A percentile compares a stretch with the other conserved stretches of the same genome.
Conservation (phyloP, 1,140 invertebrate genomes). For the Drosophila arawakana region DNA sequence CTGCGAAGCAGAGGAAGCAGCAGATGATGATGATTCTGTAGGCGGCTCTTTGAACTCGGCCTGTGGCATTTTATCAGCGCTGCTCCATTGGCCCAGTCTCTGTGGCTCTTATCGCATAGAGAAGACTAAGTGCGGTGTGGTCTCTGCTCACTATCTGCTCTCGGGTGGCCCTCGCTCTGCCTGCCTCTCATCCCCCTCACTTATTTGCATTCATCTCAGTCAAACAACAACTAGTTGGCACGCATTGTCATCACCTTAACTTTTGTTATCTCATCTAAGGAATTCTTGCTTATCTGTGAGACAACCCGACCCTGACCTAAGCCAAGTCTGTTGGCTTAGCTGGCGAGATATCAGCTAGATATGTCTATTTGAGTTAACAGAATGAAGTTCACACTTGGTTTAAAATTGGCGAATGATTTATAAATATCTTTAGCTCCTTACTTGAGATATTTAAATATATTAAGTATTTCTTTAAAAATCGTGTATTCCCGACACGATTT, state of each 20-base stretch:
- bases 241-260: neutral
- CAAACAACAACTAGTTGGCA: conserved; percentile 47
- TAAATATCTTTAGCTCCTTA: too few relatives aligned
- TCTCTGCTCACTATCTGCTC: conserved; percentile 69
- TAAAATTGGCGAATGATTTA: neutral
- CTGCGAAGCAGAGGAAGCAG: neutral
- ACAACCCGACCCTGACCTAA: conserved; percentile 40
- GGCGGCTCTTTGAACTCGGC: conserved; percentile 59
- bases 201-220: conserved; percentile 56
- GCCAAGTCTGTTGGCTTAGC: conserved; percentile 19
- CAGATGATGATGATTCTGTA: conserved; percentile 7
- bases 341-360: conserved; percentile 2
- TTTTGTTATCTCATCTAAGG: conserved; percentile 3
- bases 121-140: conserved; percentile 49
- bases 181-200: neutral
- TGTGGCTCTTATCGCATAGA: conserved; percentile 28
- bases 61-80: conserved; percentile 22
- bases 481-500: too few relatives aligned
- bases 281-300: conserved; percentile 19
- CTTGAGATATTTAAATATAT: too few relatives aligned
- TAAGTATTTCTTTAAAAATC: too few relatives aligned
- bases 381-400: conserved; percentile 8
- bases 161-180: neutral
- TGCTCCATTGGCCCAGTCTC: conserved; percentile 6
- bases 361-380: conserved; percentile 2